phyloP scores from a whole-genome alignment of 2,888 invertebrate genomes.

The Azorinus chamasolen region DNA sequence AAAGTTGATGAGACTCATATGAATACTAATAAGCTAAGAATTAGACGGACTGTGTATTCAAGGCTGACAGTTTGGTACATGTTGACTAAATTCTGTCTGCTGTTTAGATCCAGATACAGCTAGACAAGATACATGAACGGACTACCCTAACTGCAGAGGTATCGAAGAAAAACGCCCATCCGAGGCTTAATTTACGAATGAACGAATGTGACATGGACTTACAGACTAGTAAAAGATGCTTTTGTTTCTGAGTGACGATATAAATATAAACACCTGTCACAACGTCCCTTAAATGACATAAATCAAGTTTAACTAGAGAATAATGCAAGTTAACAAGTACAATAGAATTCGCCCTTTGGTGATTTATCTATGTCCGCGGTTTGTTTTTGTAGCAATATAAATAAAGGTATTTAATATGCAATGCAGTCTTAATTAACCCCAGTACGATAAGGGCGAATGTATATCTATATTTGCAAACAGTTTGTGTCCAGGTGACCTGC shows the following conservation, averaged over 20 bases:
- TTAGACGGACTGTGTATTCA: slow-evolving; percentile 47
- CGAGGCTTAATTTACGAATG: too few species aligned
- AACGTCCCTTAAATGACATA: slow-evolving; percentile 31
- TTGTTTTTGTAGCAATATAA: not conserved
- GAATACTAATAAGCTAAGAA: slow-evolving; percentile 51
- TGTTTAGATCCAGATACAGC: too few species aligned
- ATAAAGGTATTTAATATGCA: slow-evolving; percentile 1
- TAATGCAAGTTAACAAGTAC: slow-evolving; percentile 37
- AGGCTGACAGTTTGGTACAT: slow-evolving; percentile 8
- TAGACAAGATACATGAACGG: too few species aligned
- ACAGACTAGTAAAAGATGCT: too few species aligned
- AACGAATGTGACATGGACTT: too few species aligned
- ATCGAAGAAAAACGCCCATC: too few species aligned
- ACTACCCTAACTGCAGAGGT: too few species aligned
- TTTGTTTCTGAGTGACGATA: slow-evolving; percentile 45
- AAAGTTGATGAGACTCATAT: slow-evolving; percentile 29
- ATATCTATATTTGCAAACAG: too few species aligned
- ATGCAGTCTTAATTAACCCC: not conserved
- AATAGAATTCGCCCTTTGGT: not conserved
- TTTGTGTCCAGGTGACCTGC: too few species aligned
- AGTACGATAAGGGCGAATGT: too few species aligned
- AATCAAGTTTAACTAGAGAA: slow-evolving; percentile 52
- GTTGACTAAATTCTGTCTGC: too few species aligned
- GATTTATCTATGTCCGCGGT: not conserved
- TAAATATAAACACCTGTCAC: slow-evolving; percentile 43